Percentiles rank a stretch among this genome's conserved stretches.
phyloP scores from a whole-genome alignment of 1,140 invertebrate species.

The Myzus persicae region DNA sequence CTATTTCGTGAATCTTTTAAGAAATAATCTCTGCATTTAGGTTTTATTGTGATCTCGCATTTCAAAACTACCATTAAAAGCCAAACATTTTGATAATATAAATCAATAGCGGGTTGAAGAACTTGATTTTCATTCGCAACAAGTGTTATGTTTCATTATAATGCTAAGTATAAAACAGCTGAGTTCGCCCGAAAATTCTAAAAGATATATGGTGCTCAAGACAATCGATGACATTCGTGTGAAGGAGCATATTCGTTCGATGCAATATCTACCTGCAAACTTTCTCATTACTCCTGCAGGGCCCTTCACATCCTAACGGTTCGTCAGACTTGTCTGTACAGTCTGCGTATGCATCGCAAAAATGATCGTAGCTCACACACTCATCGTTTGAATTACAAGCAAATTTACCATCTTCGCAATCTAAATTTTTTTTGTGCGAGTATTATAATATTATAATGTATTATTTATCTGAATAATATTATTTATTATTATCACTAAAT shows the following conservation, averaged over 20 bases:
- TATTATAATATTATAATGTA: background rate
- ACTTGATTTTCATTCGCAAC: background rate
- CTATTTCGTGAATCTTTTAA: background rate
- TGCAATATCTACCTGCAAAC: slow-evolving; percentile 66
- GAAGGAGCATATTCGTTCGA: background rate
- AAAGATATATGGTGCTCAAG: background rate
- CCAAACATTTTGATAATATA: background rate
- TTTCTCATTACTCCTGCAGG: slow-evolving; percentile 69
- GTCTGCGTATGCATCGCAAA: slow-evolving; percentile 73
- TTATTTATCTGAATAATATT: background rate
- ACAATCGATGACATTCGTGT: slow-evolving; percentile 1
- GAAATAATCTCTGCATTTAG: background rate
- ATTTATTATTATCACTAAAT: background rate
- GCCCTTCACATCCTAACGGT: slow-evolving; percentile 69
- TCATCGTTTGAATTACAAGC: slow-evolving; percentile 61
- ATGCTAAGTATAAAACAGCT: background rate
- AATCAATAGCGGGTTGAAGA: background rate
- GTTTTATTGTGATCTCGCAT: background rate
- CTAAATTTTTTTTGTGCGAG: slow-evolving; percentile 34
- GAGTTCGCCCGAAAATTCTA: background rate
- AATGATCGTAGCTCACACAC: slow-evolving; percentile 69
- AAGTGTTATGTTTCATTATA: background rate
- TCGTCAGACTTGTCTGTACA: slow-evolving; percentile 76
- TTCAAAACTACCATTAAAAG: background rate
- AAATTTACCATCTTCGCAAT: slow-evolving; percentile 54